Conservation (phyloP, 1,140 invertebrate species). For the Asobara japonica region DNA sequence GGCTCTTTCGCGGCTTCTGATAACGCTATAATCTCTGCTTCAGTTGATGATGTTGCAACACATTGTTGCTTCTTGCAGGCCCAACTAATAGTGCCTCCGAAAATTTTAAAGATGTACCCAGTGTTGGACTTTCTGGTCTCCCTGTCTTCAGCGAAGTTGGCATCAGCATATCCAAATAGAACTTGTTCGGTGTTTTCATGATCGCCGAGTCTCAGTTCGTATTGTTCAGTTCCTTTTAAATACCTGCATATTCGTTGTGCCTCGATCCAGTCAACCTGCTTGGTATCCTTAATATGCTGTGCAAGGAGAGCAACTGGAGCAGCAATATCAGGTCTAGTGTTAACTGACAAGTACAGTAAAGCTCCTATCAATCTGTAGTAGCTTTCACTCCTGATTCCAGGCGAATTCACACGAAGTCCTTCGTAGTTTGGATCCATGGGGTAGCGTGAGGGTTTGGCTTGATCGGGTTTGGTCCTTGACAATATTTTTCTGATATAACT, state of each 20-base stretch:
- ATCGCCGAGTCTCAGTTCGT: conserved; percentile 12
- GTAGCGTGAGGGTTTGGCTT: conserved; percentile 21
- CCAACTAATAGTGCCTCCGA: conserved; percentile 12
- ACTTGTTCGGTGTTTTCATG: not conserved
- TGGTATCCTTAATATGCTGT: conserved; percentile 40
- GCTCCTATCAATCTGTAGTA: conserved; percentile 52
- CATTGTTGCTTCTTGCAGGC: conserved; percentile 15
- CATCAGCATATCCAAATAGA: conserved; percentile 18
- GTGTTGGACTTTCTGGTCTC: conserved; percentile 13
- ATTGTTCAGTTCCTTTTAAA: conserved; percentile 40
- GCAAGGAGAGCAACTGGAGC: conserved; percentile 45
- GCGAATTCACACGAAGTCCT: conserved; percentile 27
- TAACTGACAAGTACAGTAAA: conserved; percentile 54
- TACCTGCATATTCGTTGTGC: conserved; percentile 44
- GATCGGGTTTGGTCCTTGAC: not conserved
- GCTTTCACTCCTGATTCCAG: conserved; percentile 18
- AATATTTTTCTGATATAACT: conserved; percentile 28
- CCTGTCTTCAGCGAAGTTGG: conserved; percentile 21
- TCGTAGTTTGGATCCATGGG: conserved; percentile 32
- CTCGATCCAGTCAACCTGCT: conserved; percentile 38
- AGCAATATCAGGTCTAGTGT: conserved; percentile 57
- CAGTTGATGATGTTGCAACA: conserved; percentile 24
- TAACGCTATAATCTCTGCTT: conserved; percentile 23
- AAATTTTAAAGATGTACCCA: conserved; percentile 21
- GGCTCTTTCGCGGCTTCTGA: conserved; percentile 20